Conservation (phyloP, 2,888 invertebrate genomes). For the Agelastica alni region DNA sequence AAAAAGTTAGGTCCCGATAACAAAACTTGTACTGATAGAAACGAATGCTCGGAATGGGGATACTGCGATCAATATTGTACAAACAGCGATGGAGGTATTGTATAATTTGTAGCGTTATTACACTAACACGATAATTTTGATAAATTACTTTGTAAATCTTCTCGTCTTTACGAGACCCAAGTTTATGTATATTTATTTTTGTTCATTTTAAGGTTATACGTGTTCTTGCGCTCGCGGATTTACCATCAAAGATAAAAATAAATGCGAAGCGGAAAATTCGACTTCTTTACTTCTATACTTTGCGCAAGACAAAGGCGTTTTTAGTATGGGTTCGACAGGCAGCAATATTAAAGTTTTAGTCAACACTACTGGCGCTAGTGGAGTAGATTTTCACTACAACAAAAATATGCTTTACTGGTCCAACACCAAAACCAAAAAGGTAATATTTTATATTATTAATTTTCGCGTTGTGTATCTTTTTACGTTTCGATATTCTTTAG, state of each 20-base stretch:
- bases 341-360: constrained; percentile 67
- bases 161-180: too few relatives aligned
- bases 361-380: constrained; percentile 84
- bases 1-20: constrained; percentile 82
- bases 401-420: constrained; percentile 86
- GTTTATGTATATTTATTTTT: too few relatives aligned
- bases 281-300: constrained; percentile 67
- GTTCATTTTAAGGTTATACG: constrained; percentile 61
- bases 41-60: constrained; percentile 92
- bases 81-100: constrained; percentile 81
- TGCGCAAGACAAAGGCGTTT: constrained; percentile 73
- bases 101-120: too few relatives aligned
- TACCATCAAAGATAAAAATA: constrained; percentile 54
- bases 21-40: constrained; percentile 85
- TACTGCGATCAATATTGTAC: constrained; percentile 94
- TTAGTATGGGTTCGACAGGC: constrained; percentile 72
- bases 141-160: too few relatives aligned
- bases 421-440: constrained; percentile 84
- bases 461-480: background rate
- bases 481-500: too few relatives aligned
- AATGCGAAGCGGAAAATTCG: constrained; percentile 67
- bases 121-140: too few relatives aligned
- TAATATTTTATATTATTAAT: constrained; percentile 49
- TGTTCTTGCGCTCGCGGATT: constrained; percentile 79
- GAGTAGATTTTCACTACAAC: constrained; percentile 81